Base-by-base conservation (phyloP, 2,113 vertebrate species). In the Sarotherodon lohbergeri region DNA sequence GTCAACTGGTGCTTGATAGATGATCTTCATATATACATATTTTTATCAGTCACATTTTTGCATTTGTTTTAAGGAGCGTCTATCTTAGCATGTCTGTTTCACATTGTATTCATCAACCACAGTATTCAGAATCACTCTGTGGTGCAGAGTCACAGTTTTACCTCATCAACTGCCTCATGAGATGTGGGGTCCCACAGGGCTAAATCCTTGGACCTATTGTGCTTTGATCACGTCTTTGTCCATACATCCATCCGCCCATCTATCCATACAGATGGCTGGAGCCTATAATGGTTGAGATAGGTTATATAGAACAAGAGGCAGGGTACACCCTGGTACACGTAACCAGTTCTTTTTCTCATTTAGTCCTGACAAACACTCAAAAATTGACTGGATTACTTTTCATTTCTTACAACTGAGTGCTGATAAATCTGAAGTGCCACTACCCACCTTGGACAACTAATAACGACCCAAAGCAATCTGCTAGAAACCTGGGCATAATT, bases 241-340 rank as follows among this genome's bases (percentile, higher is more conserved):
- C 22, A 73, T 10, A 11, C 32, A 0, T 19, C 59, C 59, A 63
- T 2, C 39, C 0, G 9, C 22, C 7, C 22, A 73, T 46, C n/a
- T 24, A 27, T 73, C 22, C 36, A 43, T 66, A 22, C 19, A 68
- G 19, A 6, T 39, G 22, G 11, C 3, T 41, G 63, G 36, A 68
- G 2, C 19, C 6, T 66, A 66, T 66, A 39, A 66, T 66, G 61
- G 17, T 4, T 66, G 61, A n/a, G 61, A 66, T 66, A 66, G 61
- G 32, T 10, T 36, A 66, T 66, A 66, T 12, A 0, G 17, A 6
- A 61, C 29, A 61, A 61, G 5, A 61, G 16, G 16, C 57, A 61
- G 5, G 57, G 29, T 1, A 34, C 57, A 36, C 41, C 41, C 41
- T 43, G 39, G 39, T 32, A 4, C 9, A 63, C 10, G 9, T 63